A percentile compares a stretch with the other conserved stretches of the same genome.
phyloP scores from a whole-genome alignment of 2,888 invertebrate species.

The Tetragonisca angustula region DNA sequence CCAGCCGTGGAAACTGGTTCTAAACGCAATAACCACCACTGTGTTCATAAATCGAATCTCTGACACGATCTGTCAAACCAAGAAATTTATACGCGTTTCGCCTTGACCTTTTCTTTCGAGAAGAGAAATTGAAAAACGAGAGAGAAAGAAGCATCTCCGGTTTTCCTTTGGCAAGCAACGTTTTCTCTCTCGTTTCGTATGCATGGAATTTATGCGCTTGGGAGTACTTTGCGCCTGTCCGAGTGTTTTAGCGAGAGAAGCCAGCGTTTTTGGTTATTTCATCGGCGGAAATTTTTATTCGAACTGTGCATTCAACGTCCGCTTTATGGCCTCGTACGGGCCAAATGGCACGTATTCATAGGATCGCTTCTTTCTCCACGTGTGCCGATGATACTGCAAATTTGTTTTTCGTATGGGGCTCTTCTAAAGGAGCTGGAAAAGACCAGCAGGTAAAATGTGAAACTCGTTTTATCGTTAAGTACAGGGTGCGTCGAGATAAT shows the following conservation, averaged over 20 bases:
- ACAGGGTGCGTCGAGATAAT: too few relatives aligned
- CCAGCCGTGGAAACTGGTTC: too few relatives aligned
- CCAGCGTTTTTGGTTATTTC: conserved; percentile 15
- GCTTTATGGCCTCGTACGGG: conserved; percentile 10
- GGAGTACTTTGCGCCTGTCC: conserved; percentile 20
- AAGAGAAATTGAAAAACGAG: too few relatives aligned
- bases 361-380: not conserved
- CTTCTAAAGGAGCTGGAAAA: not conserved
- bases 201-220: conserved; percentile 34
- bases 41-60: too few relatives aligned
- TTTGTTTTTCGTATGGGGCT: conserved; percentile 11
- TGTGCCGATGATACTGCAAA: conserved; percentile 8
- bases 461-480: too few relatives aligned
- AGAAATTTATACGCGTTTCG: not conserved
- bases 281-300: conserved; percentile 25
- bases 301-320: conserved; percentile 3
- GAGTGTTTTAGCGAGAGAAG: conserved; percentile 18
- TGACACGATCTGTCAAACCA: not conserved
- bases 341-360: conserved; percentile 20
- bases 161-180: not conserved
- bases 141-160: too few relatives aligned
- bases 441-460: not conserved
- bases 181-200: not conserved
- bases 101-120: not conserved
- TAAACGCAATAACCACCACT: too few relatives aligned